Evolutionary conservation across 2,797 vertebrate genomes (phyloP), one percentile per base, ranked within the genome.

Genomic region (Masticophis lateralis): DNA sequence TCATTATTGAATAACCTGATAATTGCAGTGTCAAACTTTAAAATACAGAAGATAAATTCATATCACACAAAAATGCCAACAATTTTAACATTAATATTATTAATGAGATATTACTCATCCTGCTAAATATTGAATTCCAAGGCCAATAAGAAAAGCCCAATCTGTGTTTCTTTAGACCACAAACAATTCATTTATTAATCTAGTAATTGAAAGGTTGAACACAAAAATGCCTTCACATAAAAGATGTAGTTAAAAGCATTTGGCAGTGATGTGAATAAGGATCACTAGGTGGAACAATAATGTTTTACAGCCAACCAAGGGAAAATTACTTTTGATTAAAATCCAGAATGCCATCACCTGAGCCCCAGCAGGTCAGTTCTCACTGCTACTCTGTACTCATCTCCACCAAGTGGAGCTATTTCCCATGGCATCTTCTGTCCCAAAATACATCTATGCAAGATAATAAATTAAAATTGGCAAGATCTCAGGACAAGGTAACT

Each of bases 1-100:
- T 47, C 56, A 53, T 91, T 88, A 69, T 32, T 51, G 69, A 9
- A 27, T 53, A 93, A 25, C 14, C 37, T 57, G 88, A 18, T 51
- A 87, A 86, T 55, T 57, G 89, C 89, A 94, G 90, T 93, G 90
- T 90, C 90, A 86, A 37, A 88, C 3, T 25, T 83, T 53, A 51
- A 87, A 94, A 53, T 87, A 91, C 32, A 94, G 86, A 47, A 0
- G 11, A 83, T 47, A 74, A 74, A 74, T 74, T 74, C n/a, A 47
- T 83, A 47, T 83, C 47, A 25, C 37, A 43, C 37, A 83, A 47
- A 43, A 83, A 83, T 83, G 20, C 20, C 20, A 83, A 47, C 66
- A 55, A 16, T 90, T 32, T 86, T 56, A 13, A 63, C 28, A 69
- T 13, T 32, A 89, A 32, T 0, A 89, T 59, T 28, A 61, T 59